A percentile compares a stretch with the other conserved stretches of the same genome.
phyloP scores from a whole-genome alignment of 2,113 vertebrate genomes.

The Amblyornis subalaris region DNA sequence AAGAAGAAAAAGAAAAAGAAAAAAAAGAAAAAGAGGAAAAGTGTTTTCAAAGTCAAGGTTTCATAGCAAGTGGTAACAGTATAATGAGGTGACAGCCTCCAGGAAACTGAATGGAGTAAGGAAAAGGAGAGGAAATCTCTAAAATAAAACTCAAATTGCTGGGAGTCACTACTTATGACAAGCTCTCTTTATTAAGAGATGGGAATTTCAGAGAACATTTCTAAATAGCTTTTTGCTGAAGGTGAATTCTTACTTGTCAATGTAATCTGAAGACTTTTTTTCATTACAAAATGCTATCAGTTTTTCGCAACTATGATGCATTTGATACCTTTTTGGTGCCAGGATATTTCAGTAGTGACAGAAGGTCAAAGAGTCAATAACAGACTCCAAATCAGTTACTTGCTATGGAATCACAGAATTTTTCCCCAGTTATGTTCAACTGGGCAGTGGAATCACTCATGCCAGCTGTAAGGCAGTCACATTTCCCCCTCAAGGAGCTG shows the following conservation, averaged over 20 bases:
- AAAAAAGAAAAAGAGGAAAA: too few relatives aligned
- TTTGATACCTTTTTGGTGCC: background rate
- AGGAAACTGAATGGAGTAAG: background rate
- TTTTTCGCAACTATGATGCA: background rate
- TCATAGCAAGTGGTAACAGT: background rate
- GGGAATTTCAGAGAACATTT: background rate
- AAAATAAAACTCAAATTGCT: background rate
- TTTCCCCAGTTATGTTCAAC: background rate
- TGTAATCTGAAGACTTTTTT: background rate
- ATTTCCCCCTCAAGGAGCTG: background rate
- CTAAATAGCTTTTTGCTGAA: background rate
- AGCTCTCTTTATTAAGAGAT: background rate
- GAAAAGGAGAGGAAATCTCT: background rate
- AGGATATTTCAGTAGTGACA: background rate
- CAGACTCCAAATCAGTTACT: background rate
- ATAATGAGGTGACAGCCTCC: background rate
- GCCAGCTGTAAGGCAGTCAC: background rate
- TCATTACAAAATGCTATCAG: background rate
- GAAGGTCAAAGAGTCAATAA: background rate
- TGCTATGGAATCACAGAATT: background rate
- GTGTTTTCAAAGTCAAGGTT: background rate
- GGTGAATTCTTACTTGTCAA: background rate
- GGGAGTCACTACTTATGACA: background rate
- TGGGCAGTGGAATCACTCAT: background rate
- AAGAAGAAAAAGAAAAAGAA: background rate